A percentile compares a stretch with the other conserved stretches of the same genome.
phyloP scores from a whole-genome alignment of 53 echinoderm and acorn worm genomes.

The Pentamera pediparva region DNA sequence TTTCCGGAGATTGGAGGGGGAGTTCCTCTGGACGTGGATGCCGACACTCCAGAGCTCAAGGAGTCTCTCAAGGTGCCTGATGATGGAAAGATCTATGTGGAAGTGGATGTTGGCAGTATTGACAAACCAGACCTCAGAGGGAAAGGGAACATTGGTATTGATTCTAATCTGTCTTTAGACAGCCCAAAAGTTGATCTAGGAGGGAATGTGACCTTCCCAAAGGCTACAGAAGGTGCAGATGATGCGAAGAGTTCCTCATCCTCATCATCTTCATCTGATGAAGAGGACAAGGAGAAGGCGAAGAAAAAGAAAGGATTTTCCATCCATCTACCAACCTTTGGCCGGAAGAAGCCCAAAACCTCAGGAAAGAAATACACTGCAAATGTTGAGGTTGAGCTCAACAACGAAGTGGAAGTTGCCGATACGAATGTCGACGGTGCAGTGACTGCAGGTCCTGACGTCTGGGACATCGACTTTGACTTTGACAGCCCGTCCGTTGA shows the following conservation, averaged over 20 bases:
- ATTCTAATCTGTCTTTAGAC: neutral
- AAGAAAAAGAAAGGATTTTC: slow-evolving; percentile 15
- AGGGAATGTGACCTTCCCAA: neutral
- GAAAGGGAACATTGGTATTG: neutral
- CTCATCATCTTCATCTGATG: slow-evolving; percentile 10
- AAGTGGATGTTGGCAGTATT: neutral
- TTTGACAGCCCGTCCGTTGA: neutral
- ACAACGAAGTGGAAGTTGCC: slow-evolving; percentile 15
- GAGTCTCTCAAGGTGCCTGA: neutral
- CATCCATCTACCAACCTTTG: neutral
- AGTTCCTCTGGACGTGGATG: neutral
- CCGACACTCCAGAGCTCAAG: neutral
- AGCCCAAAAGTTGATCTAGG: neutral
- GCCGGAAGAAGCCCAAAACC: neutral
- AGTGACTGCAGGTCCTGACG: neutral
- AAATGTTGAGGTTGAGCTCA: slow-evolving; percentile 24
- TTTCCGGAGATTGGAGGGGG: neutral
- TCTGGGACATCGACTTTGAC: neutral
- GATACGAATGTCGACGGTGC: slow-evolving; percentile 13
- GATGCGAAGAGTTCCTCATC: neutral
- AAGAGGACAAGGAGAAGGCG: neutral
- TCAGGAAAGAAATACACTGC: neutral
- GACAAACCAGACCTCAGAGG: too few relatives aligned
- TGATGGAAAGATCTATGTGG: neutral
- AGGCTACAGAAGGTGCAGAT: neutral